Conservation (phyloP, 1,140 invertebrate genomes). For the Drosophila pruinosa region DNA sequence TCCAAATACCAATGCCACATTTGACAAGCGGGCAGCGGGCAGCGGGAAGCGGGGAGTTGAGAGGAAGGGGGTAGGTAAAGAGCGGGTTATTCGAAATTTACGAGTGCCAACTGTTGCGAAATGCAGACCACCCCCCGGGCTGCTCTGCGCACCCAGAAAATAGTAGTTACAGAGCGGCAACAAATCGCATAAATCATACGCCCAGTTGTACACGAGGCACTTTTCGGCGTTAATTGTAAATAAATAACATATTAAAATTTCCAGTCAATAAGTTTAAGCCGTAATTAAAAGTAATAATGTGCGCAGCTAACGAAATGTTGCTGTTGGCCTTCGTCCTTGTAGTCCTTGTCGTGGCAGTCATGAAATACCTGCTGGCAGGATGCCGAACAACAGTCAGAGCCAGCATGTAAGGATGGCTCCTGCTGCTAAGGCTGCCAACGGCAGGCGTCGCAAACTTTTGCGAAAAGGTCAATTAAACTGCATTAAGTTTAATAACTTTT, state of each 20-base stretch:
- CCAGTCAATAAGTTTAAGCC: conserved; percentile 78
- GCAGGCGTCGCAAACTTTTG: conserved; percentile 75
- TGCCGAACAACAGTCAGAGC: conserved; percentile 17
- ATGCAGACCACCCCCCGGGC: conserved; percentile 12
- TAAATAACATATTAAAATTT: conserved; percentile 81
- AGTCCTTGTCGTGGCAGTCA: background rate
- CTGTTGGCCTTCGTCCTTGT: conserved; percentile 20
- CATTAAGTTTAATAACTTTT: conserved; percentile 81
- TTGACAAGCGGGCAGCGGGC: conserved; percentile 29
- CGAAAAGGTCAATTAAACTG: conserved; percentile 78
- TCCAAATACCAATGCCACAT: conserved; percentile 42
- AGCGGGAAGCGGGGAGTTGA: background rate
- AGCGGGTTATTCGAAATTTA: conserved; percentile 28
- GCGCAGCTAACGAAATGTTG: conserved; percentile 41
- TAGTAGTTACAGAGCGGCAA: conserved; percentile 53
- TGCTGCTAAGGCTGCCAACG: conserved; percentile 50
- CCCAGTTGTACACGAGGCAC: conserved; percentile 69
- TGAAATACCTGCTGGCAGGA: conserved; percentile 48
- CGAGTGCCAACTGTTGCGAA: conserved; percentile 67
- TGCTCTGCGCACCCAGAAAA: conserved; percentile 6
- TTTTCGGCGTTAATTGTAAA: conserved; percentile 76
- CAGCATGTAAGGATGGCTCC: conserved; percentile 7
- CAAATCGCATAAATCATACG: conserved; percentile 74
- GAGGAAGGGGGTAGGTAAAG: background rate
- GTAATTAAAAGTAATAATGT: conserved; percentile 80